Percentiles rank a stretch among this genome's conserved stretches.
Conservation (phyloP, 2,888 invertebrate genomes). For the Cepaea hortensis region DNA sequence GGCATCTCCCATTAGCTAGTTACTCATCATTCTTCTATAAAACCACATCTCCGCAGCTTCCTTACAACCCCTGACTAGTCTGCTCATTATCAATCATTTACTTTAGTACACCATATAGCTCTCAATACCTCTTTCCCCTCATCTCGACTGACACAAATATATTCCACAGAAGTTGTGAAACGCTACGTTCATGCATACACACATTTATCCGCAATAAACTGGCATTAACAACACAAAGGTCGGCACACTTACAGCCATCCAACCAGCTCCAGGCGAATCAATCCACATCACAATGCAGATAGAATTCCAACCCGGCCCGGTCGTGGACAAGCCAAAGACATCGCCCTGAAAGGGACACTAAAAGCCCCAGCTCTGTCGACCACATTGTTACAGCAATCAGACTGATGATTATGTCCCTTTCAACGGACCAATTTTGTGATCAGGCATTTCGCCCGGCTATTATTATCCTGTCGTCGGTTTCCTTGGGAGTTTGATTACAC, state of each 20-base stretch:
- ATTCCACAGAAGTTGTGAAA: no score
- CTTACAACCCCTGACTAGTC: no score
- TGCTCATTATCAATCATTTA: no score
- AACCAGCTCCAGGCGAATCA: background rate
- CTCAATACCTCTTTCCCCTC: no score
- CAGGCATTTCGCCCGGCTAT: background rate
- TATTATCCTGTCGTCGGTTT: background rate
- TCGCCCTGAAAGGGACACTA: background rate
- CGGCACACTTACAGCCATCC: background rate
- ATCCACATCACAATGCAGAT: background rate
- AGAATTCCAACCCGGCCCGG: background rate
- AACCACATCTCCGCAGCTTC: no score
- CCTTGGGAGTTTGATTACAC: background rate
- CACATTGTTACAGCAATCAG: conserved; percentile 5
- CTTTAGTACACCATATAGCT: no score
- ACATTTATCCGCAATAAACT: no score
- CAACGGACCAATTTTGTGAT: background rate
- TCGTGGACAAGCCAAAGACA: background rate
- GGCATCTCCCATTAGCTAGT: no score
- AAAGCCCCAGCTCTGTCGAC: background rate
- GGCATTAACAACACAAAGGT: no score
- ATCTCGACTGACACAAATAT: no score
- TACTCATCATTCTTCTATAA: no score
- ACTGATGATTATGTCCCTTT: conserved; percentile 15
- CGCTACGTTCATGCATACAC: no score